Evolutionary conservation across 2,797 vertebrate species (phyloP).

Genomic region (Distichodus sexfasciatus): DNA sequence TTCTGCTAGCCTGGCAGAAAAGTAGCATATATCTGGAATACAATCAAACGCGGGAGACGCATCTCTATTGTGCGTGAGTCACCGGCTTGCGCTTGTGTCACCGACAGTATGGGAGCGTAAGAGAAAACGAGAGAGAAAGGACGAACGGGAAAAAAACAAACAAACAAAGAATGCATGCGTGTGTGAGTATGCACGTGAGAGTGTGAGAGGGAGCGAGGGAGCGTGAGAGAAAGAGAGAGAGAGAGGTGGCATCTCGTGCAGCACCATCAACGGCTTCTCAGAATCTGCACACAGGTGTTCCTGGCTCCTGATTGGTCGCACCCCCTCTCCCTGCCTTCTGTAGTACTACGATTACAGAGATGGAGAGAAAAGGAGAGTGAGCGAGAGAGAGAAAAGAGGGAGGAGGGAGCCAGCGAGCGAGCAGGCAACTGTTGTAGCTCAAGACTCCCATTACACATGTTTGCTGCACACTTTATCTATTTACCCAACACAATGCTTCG

Average conservation of each 20-base stretch:
- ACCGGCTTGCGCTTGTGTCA: background rate
- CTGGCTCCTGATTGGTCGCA: conserved; percentile 74
- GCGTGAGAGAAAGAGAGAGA: conserved; percentile 16
- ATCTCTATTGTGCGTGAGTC: conserved; percentile 5
- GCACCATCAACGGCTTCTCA: conserved; percentile 49
- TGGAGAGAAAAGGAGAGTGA: conserved; percentile 50
- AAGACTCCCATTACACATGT: conserved; percentile 25
- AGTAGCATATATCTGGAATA: conserved; percentile 14
- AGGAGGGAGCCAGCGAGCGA: conserved; percentile 15
- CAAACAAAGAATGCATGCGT: background rate
- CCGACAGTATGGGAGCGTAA: background rate
- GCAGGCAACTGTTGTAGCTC: conserved; percentile 24
- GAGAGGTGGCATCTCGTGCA: conserved; percentile 40
- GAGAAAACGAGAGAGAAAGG: conserved; percentile 27
- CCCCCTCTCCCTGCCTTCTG: conserved; percentile 65
- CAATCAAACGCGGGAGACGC: conserved; percentile 30
- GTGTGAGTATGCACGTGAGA: background rate
- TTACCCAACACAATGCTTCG: background rate
- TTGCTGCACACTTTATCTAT: conserved; percentile 12
- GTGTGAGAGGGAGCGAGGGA: background rate
- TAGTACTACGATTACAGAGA: conserved; percentile 54
- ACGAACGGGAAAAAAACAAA: conserved; percentile 14
- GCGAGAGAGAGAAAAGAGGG: conserved; percentile 25
- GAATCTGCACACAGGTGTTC: conserved; percentile 55
- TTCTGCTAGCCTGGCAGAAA: conserved; percentile 29